phyloP scores from a whole-genome alignment of 2,797 vertebrate species.

The Limosa lapponica region DNA sequence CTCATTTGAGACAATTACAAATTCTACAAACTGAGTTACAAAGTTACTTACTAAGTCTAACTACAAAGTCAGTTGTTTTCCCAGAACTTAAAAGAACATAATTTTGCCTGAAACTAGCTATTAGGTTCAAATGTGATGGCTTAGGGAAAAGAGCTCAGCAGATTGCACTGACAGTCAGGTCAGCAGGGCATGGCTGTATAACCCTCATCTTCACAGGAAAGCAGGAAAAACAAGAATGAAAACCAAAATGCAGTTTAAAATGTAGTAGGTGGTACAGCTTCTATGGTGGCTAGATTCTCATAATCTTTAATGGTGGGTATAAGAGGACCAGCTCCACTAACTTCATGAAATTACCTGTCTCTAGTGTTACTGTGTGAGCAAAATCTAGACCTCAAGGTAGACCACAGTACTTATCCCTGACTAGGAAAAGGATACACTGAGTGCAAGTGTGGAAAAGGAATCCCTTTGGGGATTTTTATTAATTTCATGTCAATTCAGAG shows the following conservation, averaged over 20 bases:
- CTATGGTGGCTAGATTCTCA: neutral
- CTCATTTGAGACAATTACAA: neutral
- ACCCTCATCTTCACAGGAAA: neutral
- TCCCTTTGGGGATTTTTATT: constrained; percentile 23
- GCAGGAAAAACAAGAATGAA: neutral
- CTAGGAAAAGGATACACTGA: neutral
- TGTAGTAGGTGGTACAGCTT: neutral
- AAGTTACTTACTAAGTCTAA: neutral
- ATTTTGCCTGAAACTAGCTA: neutral
- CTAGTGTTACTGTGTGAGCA: neutral
- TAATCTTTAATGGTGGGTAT: neutral
- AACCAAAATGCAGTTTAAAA: neutral
- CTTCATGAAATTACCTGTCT: neutral
- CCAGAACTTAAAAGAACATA: neutral
- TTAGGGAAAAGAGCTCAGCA: neutral
- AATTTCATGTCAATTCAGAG: constrained; percentile 42
- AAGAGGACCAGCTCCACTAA: neutral
- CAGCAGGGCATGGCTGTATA: neutral
- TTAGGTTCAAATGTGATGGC: neutral
- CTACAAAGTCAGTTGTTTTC: neutral
- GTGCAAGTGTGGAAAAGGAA: neutral
- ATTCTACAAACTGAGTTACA: neutral
- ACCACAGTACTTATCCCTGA: neutral
- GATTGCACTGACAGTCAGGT: neutral
- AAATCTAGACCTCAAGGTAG: neutral